These are phyloP conservation scores for Tribolium castaneum DNA, from an alignment of 1,140 invertebrate species.

Conservation along the genomic window DNA sequence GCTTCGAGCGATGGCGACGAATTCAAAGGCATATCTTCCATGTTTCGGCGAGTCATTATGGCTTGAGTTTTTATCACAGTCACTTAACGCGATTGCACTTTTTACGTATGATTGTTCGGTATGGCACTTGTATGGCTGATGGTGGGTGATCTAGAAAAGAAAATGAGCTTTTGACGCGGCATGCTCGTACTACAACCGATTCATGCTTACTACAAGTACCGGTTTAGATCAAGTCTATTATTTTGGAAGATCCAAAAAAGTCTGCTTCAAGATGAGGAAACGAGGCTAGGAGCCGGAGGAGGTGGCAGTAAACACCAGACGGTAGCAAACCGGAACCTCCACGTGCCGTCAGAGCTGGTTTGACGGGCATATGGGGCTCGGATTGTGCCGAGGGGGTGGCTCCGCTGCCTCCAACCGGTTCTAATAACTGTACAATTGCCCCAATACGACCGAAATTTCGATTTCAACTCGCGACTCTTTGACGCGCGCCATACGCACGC, in stretches of 20 bases:
- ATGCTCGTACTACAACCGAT: conserved; percentile 43
- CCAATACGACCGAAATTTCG: neutral
- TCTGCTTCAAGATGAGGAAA: conserved; percentile 41
- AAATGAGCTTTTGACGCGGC: conserved; percentile 8
- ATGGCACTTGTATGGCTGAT: conserved; percentile 62
- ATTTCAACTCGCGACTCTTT: neutral
- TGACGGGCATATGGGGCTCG: conserved; percentile 51
- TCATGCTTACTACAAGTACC: conserved; percentile 52
- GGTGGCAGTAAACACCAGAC: conserved; percentile 43
- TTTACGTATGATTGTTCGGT: conserved; percentile 58
- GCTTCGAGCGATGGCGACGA: conserved; percentile 55
- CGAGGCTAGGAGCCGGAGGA: conserved; percentile 39
- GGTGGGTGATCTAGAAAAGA: conserved; percentile 45
- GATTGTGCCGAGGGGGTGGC: conserved; percentile 40
- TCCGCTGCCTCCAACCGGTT: conserved; percentile 48
- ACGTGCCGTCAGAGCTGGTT: conserved; percentile 55
- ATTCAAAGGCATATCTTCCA: conserved; percentile 55
- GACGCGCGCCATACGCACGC: neutral
- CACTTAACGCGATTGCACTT: conserved; percentile 60
- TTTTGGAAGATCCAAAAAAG: conserved; percentile 48
- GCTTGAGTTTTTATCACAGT: conserved; percentile 60
- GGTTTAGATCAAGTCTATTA: conserved; percentile 53
- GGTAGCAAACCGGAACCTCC: conserved; percentile 51
- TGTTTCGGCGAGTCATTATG: conserved; percentile 60
- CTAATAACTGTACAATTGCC: conserved; percentile 33